Conservation (phyloP, 2,888 invertebrate species). For the Eilema caniola region DNA sequence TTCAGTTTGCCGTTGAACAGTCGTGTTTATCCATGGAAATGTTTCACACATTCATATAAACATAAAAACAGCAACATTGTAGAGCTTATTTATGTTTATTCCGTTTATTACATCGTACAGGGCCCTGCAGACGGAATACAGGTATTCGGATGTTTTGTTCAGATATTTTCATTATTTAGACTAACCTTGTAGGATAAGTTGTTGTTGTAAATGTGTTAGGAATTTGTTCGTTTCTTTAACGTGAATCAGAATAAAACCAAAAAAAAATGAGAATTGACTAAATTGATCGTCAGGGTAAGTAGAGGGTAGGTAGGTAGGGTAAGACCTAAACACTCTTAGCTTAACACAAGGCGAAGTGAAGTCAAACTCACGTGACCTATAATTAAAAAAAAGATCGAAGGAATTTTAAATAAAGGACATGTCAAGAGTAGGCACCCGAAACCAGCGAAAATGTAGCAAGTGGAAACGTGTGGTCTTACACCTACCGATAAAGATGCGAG, state of each 20-base stretch:
- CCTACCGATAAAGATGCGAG: too few species aligned
- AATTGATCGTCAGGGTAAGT: too few species aligned
- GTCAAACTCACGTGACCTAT: too few species aligned
- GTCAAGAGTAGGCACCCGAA: too few species aligned
- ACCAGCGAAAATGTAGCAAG: too few species aligned
- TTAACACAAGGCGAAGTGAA: too few species aligned
- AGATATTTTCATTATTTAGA: neutral
- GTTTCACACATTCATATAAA: slow-evolving; percentile 12
- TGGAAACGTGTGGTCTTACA: too few species aligned
- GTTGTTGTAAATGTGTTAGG: neutral
- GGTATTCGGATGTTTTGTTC: neutral
- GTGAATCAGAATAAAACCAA: neutral
- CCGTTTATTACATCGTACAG: neutral
- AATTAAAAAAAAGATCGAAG: too few species aligned
- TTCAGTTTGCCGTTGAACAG: slow-evolving; percentile 20
- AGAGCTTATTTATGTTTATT: neutral
- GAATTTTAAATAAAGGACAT: too few species aligned
- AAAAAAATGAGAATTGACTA: too few species aligned
- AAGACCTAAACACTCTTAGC: too few species aligned
- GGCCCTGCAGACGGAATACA: neutral
- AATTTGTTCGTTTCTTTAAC: neutral
- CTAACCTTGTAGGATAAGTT: neutral
- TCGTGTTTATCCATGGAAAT: slow-evolving; percentile 25
- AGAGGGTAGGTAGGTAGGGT: too few species aligned
- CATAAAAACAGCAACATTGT: neutral